Evolutionary conservation across 2,888 invertebrate species (phyloP).

Genomic region (Andrena marginata): DNA sequence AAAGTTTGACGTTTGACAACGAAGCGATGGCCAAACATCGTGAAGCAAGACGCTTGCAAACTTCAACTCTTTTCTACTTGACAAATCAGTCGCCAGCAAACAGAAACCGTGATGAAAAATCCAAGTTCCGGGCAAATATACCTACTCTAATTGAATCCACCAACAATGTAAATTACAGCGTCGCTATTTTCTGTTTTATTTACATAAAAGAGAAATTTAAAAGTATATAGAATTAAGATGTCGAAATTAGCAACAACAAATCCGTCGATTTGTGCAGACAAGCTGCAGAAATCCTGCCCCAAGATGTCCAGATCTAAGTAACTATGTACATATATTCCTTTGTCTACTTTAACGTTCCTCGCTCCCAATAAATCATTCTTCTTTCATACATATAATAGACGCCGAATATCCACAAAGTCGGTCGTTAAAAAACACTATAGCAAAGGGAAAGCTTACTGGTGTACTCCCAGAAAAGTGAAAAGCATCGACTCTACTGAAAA

Average conservation of each 20-base stretch:
- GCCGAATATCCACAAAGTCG: not conserved
- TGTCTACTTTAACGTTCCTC: not conserved
- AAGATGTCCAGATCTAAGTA: conserved; percentile 29
- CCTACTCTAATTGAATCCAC: not conserved
- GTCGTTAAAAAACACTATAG: not conserved
- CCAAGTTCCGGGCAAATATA: conserved; percentile 1
- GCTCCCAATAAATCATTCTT: not conserved
- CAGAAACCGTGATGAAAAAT: conserved; percentile 31
- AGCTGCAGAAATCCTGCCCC: not conserved
- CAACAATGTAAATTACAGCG: conserved; percentile 13
- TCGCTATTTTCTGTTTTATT: not conserved
- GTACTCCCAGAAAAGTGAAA: conserved; percentile 60
- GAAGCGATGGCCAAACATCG: conserved; percentile 18
- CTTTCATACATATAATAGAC: not conserved
- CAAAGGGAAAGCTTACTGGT: conserved; percentile 50
- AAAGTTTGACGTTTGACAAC: conserved; percentile 22
- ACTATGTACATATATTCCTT: not conserved
- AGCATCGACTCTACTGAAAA: not conserved
- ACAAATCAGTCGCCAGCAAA: conserved; percentile 12
- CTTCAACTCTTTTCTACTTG: conserved; percentile 31
- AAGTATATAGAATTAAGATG: not conserved
- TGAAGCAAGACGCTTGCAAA: conserved; percentile 16
- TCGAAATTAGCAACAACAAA: not conserved
- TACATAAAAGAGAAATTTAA: not conserved
- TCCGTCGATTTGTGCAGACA: not conserved